These are phyloP conservation scores for Solen grandis DNA, from an alignment of 1,140 invertebrate species.

Conservation along the genomic window DNA sequence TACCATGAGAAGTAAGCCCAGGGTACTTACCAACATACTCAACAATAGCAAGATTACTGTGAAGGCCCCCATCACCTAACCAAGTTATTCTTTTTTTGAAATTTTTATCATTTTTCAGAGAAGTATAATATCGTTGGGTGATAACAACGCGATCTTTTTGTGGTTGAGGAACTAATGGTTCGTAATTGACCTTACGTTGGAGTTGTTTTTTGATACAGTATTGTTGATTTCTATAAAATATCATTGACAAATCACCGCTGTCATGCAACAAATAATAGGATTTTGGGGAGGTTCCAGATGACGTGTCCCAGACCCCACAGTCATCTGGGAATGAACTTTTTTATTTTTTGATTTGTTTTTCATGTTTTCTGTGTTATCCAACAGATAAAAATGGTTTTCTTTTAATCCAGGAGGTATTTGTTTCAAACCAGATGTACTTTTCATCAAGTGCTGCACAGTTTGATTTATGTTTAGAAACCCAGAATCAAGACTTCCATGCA, in stretches of 20 bases:
- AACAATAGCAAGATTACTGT: neutral
- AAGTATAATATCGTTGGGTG: conserved; percentile 17
- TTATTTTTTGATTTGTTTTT: conserved; percentile 2
- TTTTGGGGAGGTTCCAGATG: conserved; percentile 35
- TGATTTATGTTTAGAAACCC: neutral
- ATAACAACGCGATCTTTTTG: neutral
- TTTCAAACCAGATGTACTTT: neutral
- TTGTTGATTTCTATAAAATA: conserved; percentile 8
- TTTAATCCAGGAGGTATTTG: conserved; percentile 23
- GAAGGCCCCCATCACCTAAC: too few relatives aligned
- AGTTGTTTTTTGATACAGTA: conserved; percentile 5
- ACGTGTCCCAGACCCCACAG: conserved; percentile 54
- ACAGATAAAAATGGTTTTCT: conserved; percentile 50
- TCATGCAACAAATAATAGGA: conserved; percentile 2
- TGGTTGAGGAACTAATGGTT: conserved; percentile 44
- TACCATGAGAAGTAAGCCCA: conserved; percentile 42
- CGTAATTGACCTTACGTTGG: neutral
- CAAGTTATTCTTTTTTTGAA: conserved; percentile 57
- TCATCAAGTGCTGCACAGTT: neutral
- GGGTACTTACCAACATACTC: too few relatives aligned
- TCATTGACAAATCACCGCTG: neutral
- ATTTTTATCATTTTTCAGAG: conserved; percentile 5
- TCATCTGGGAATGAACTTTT: conserved; percentile 53
- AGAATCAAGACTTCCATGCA: neutral
- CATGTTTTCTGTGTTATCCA: conserved; percentile 34